phyloP scores from a whole-genome alignment of 2,113 vertebrate species.

The Neodon shergylaensis region DNA sequence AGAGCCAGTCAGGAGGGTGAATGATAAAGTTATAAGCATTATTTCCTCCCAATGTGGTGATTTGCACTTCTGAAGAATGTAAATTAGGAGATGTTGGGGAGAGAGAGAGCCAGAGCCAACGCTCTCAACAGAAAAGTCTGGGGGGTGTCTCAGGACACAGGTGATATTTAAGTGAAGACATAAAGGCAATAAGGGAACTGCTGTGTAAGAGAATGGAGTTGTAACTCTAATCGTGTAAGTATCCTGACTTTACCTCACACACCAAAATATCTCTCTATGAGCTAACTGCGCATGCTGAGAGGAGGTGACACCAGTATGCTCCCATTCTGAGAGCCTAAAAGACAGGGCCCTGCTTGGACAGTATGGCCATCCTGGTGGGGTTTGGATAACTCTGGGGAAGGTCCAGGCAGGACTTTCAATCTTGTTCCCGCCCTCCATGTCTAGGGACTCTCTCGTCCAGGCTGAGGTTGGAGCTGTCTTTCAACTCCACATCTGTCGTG shows the following conservation, averaged over 20 bases:
- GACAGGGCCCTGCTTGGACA: not conserved
- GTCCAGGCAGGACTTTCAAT: not conserved
- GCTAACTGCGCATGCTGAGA: not conserved
- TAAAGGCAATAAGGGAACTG: too few species aligned
- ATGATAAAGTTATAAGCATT: not conserved
- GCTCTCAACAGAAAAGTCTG: not conserved
- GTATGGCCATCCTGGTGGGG: not conserved
- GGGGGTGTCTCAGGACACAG: not conserved
- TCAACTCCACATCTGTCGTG: too few species aligned
- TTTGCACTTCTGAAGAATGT: not conserved
- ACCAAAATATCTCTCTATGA: not conserved
- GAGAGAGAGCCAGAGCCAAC: too few species aligned
- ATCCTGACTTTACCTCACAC: not conserved
- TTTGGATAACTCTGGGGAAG: fast-evolving
- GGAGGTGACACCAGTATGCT: not conserved
- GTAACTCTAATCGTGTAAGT: not conserved
- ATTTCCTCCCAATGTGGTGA: not conserved
- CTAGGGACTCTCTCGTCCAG: too few species aligned
- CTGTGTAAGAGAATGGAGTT: not conserved
- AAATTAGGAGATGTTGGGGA: not conserved
- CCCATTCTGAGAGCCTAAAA: not conserved
- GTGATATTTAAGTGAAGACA: not conserved
- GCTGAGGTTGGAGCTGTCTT: not conserved
- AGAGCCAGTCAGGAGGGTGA: too few species aligned
- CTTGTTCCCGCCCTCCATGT: too few species aligned